Evolutionary conservation across 53 echinoderm and acorn worm genomes (phyloP), one percentile per base, ranked within the genome.

Genomic region (Echinarachnius parma): DNA sequence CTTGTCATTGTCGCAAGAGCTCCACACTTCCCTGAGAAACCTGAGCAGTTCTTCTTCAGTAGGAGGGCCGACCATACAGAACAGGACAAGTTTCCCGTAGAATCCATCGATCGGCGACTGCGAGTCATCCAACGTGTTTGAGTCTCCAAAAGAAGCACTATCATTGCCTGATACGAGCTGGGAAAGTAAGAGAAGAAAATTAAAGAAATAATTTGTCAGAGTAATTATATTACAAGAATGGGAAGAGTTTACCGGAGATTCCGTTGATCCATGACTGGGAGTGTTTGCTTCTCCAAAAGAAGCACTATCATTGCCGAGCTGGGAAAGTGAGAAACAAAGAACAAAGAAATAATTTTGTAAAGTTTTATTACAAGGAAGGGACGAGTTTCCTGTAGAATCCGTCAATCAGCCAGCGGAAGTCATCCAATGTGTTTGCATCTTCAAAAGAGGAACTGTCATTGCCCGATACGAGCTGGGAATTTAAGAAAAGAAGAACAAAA

Each of bases 11-110:
- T 39, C 39, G 7, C 13, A 7, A 7, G 7, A 13, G 13, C 39
- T 39, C 50, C 50, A 49, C 50, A 49, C 50, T 49, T 49, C 50
- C 4, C 4, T 4, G 5, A 66, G 66, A 46, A 66, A 48, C 9
- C 5, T 16, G 2, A 27, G 29, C 21, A 66, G 66, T 0, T 66
- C 29, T 0, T 46, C 34, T 28, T 66, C 66, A 1, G 31, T 66
- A 2, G 66, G 66, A 29, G 7, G 47, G 30, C 66, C 66, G 27
- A 15, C 26, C 48, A 30, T 16, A 31, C 66, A 66, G 8, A 66
- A 25, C 13, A 28, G 31, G 27, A 66, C 47, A 15, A 66, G 30
- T 19, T 26, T 66, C 22, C 9, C 46, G 48, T 66, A 48, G 4
- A 66, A 9, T 9, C 50, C 50, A 49, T 49, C 50, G 4, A 49